Percentiles rank a stretch among this genome's conserved stretches.
Conservation (phyloP, 1,140 invertebrate genomes). For the Magallana gigas region DNA sequence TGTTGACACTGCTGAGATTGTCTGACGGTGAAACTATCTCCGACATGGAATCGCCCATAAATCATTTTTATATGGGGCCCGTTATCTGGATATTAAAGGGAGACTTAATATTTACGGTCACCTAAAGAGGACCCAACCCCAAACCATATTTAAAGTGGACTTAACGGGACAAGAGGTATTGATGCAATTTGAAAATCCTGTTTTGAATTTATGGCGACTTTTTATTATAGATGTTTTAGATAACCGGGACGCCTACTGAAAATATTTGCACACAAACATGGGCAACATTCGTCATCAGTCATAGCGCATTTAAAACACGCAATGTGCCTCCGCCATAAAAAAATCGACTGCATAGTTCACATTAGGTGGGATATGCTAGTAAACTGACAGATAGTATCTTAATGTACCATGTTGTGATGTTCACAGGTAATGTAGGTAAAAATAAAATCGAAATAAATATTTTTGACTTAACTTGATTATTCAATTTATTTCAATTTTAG, state of each 20-base stretch:
- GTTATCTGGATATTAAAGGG: not conserved
- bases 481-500: too few species aligned
- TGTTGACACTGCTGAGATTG: not conserved
- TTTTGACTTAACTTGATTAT: too few species aligned
- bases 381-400: too few species aligned
- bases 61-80: constrained; percentile 4
- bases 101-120: not conserved
- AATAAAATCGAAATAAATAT: too few species aligned
- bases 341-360: too few species aligned
- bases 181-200: constrained; percentile 8
- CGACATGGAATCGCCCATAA: not conserved
- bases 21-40: not conserved
- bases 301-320: not conserved
- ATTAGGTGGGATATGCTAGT: too few species aligned
- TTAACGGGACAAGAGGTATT: not conserved
- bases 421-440: too few species aligned
- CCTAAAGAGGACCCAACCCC: not conserved
- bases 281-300: not conserved
- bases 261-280: not conserved
- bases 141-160: constrained; percentile 13
- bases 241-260: not conserved
- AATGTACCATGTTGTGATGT: too few species aligned
- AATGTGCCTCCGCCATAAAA: too few species aligned
- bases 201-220: constrained; percentile 21
- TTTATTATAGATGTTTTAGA: not conserved